Percentiles rank a stretch among this genome's conserved stretches.
Evolutionary conservation across 2,888 invertebrate species (phyloP).

Genomic region (Lycaena phlaeas): DNA sequence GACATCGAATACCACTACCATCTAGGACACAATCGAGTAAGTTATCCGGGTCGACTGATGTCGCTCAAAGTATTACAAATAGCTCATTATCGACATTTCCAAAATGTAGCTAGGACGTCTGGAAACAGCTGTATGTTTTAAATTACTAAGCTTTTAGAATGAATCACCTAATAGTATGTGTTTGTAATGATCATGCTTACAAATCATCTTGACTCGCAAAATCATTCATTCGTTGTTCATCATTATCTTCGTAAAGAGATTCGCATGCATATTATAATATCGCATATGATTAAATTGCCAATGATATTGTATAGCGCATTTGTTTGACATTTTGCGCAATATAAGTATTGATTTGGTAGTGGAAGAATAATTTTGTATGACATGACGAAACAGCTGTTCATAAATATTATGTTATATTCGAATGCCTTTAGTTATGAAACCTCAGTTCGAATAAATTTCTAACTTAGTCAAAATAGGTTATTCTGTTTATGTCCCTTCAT

Average conservation of each 20-base stretch:
- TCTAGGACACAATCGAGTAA: conserved; percentile 87
- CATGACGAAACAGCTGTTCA: conserved; percentile 67
- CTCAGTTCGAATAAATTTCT: conserved; percentile 11
- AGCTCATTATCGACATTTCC: conserved; percentile 45
- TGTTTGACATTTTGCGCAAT: conserved; percentile 68
- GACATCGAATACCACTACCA: conserved; percentile 87
- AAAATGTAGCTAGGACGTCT: conserved; percentile 17
- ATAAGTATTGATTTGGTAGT: conserved; percentile 64
- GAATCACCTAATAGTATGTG: not conserved
- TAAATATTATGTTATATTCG: conserved; percentile 24
- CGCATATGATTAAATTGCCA: conserved; percentile 27
- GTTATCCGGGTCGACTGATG: conserved; percentile 68
- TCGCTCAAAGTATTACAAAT: conserved; percentile 50
- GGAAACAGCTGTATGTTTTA: not conserved
- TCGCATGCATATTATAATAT: conserved; percentile 44
- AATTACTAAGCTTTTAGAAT: conserved; percentile 1
- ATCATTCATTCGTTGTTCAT: conserved; percentile 28
- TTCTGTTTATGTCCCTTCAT: too few relatives aligned
- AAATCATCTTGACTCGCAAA: conserved; percentile 5
- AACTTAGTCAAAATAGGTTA: too few relatives aligned
- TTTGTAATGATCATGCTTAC: conserved; percentile 8
- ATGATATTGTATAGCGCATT: conserved; percentile 35
- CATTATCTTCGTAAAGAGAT: conserved; percentile 46
- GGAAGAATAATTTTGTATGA: conserved; percentile 53
- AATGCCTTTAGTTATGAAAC: conserved; percentile 24